These are phyloP conservation scores for Drepana falcataria DNA, from an alignment of 2,888 invertebrate genomes.

Conservation along the genomic window DNA sequence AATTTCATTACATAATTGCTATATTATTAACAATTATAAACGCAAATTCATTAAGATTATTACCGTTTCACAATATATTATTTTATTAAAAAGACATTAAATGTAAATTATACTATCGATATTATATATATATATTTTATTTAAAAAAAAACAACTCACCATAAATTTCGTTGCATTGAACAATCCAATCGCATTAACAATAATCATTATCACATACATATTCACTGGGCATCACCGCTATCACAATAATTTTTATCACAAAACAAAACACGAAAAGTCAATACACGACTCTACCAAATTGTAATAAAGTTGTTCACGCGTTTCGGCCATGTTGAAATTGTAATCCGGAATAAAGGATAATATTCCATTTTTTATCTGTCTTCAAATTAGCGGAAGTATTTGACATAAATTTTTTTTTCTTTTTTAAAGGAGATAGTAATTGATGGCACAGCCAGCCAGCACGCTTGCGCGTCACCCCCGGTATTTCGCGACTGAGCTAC, in stretches of 20 bases:
- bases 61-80: no score
- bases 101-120: no score
- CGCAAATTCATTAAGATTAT: no score
- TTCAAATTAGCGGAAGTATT: conserved; percentile 29
- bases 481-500: conserved; percentile 58
- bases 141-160: conserved; percentile 37
- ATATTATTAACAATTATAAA: no score
- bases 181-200: conserved; percentile 68
- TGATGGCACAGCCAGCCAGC: conserved; percentile 31
- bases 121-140: no score
- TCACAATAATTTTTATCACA: conserved; percentile 52
- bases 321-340: conserved; percentile 24
- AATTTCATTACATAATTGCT: no score
- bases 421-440: conserved; percentile 17
- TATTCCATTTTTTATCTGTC: conserved; percentile 28
- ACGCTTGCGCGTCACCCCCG: conserved; percentile 55
- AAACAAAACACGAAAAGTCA: conserved; percentile 66
- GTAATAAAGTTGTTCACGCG: conserved; percentile 28
- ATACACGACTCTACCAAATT: conserved; percentile 45
- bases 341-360: conserved; percentile 14
- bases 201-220: conserved; percentile 69
- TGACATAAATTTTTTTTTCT: conserved; percentile 35
- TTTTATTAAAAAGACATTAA: no score
- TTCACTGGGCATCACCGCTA: conserved; percentile 64
- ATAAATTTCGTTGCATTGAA: conserved; percentile 53